Evolutionary conservation across 2,797 vertebrate species (phyloP), one percentile per base, ranked within the genome.

Genomic region (Avahi laniger): DNA sequence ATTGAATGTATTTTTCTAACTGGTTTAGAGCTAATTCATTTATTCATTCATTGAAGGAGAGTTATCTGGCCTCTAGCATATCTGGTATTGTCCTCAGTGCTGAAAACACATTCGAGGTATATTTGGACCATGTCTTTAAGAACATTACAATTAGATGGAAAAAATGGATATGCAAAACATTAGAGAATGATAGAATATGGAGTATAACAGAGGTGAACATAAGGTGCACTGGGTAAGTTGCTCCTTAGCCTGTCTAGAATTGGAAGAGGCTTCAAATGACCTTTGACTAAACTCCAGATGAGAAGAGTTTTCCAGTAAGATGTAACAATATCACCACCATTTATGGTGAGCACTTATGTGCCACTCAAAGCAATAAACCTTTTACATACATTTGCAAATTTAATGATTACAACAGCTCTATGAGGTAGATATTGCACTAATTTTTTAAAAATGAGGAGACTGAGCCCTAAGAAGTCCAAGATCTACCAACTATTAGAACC

Each of bases 21-120:
- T 83, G 14, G 33, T 7, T 93, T 86, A 86, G 65, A 43, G 96
- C 92, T 52, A 52, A 92, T 86, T 91, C 35, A 89, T 75, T 91
- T 82, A 89, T 48, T 86, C 14, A 73, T 48, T 73, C 41, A 72
- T 0, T 43, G 46, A 84, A 92, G 91, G 80, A 30, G 24, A 79
- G 43, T 91, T 52, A 80, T 26, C 30, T 18, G 67, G 57, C 5
- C 17, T 41, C 48, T 80, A 61, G 7, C 59, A 41, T 38, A 72
- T 22, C 24, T 65, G 2, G 38, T 54, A 72, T 61, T 89, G 15
- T 94, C 15, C 35, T 73, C 4, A 3, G 30, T 83, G 69, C 75
- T 82, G 38, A 86, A 50, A 93, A 38, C 24, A 70, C 17, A 30
- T 73, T 76, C 65, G 50, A 13, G 26, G 24, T 50, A 26, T 59